Conservation (phyloP, 2,888 invertebrate genomes). For the Lepetodrilus schrolli region DNA sequence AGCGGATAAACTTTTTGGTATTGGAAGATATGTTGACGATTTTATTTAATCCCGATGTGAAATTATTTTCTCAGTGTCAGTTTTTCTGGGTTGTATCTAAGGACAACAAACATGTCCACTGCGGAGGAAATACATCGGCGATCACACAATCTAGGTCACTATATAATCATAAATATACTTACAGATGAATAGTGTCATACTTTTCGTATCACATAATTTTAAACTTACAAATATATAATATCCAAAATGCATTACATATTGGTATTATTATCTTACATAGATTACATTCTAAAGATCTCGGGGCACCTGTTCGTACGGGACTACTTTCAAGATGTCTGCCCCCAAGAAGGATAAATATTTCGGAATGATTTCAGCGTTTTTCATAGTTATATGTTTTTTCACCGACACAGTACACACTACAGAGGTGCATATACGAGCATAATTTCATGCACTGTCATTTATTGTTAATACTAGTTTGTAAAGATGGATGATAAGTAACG, state of each 20-base stretch:
- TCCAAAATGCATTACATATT: too few species aligned
- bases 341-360: constrained; percentile 38
- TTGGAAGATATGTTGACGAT: constrained; percentile 59
- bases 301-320: not conserved
- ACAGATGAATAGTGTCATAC: too few species aligned
- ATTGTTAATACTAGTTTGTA: too few species aligned
- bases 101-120: constrained; percentile 62
- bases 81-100: constrained; percentile 55
- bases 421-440: not conserved
- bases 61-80: not conserved
- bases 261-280: too few species aligned
- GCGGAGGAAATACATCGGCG: not conserved
- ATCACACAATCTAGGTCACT: too few species aligned
- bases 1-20: constrained; percentile 60
- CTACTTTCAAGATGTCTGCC: constrained; percentile 57
- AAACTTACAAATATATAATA: too few species aligned
- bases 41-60: constrained; percentile 32
- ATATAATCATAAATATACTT: too few species aligned
- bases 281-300: too few species aligned
- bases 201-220: too few species aligned
- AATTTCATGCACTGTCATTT: too few species aligned
- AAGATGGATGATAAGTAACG: too few species aligned
- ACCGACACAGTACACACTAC: not conserved
- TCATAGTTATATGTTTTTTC: not conserved
- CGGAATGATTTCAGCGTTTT: not conserved